Evolutionary conservation across 2,888 invertebrate genomes (phyloP), one percentile per base, ranked within the genome.

Genomic region (Zaprionus obscuricornis): DNA sequence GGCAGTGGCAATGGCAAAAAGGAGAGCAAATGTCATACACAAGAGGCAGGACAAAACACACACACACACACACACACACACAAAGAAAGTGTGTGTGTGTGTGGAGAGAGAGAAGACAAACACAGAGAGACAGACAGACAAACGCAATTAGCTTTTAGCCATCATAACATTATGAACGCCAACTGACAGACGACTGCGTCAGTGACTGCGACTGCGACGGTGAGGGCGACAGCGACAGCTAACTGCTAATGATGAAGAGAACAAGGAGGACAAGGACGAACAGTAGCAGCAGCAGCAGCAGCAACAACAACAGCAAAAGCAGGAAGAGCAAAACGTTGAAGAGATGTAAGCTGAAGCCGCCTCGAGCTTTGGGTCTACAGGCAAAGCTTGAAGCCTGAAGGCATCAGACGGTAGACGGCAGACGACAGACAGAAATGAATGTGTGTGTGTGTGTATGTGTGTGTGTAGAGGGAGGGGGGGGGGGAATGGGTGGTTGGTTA

Each of bases 81-180:
- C 2, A 18, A 34, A 49, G 31, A 7, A 10, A 17, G n/a, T 6
- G 20, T 10, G 17, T 10, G 3, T 14, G 13, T 8, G 31, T 1
- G 1, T 4, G 8, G 8, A 10, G 18, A 20, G 17, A 18, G 4
- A 6, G 6, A 34, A 24, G 7, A 39, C 16, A 40, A 26, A 31
- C 3, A 31, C 4, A 22, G 34, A n/a, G n/a, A 14, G 27, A 24
- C 27, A 66, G 50, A 74, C 76, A 77, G 81, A 85, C 75, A 83
- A 85, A 85, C 85, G 74, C 85, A 83, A 83, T 83, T 85, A 83
- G 83, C 83, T 82, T 83, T 79, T 79, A 85, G 85, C 67, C 82
- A 82, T 78, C 79, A 76, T 78, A 85, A 84, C 81, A 82, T 84
- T 82, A 84, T 82, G 85, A 82, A 68, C 77, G 64, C 55, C 68